Evolutionary conservation across 2,113 vertebrate genomes (phyloP), one percentile per base, ranked within the genome.

Genomic region (Lasiurus cinereus): DNA sequence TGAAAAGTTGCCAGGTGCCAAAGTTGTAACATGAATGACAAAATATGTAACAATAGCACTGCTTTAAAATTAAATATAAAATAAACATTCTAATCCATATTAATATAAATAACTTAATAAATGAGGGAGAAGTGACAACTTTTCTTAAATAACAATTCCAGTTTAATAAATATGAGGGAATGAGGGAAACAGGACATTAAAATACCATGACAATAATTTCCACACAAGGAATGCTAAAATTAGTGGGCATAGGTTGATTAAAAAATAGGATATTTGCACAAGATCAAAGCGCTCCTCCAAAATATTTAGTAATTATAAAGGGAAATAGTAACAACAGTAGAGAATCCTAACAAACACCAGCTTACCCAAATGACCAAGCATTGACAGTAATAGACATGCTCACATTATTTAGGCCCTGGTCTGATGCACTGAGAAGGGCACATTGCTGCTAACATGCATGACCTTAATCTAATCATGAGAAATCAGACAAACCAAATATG

Each of bases 51-150:
- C 22, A n/a, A 73, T 16, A 50, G 4, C 48, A 74, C 4, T 70
- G 18, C 14, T 85, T 85, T 64, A 69, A 56, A 83, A 67, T 24
- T 3, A 33, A 70, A 43, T 87, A 92, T 82, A 73, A 83, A 94
- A 77, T 64, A 84, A 91, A 88, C 50, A 87, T 48, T 9, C 11
- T 8, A 73, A 72, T 79, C 48, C 82, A 83, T 43, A 88, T 27
- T 74, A 79, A 56, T 72, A 67, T 22, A 91, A 84, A 46, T 29
- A 88, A 74, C 8, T 93, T 21, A 87, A 48, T 89, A 85, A 93
- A 69, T 79, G 18, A 59, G 39, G 19, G 13, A 78, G 43, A 83
- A 83, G 48, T 56, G 54, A 66, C 43, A 91, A 39, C 15, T 85
- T 43, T 95, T 62, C 72, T 91, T 82, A 72, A 59, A 82, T 46